Evolutionary conservation across 2,113 vertebrate species (phyloP), one percentile per base, ranked within the genome.

Genomic region (Jacana jacana): DNA sequence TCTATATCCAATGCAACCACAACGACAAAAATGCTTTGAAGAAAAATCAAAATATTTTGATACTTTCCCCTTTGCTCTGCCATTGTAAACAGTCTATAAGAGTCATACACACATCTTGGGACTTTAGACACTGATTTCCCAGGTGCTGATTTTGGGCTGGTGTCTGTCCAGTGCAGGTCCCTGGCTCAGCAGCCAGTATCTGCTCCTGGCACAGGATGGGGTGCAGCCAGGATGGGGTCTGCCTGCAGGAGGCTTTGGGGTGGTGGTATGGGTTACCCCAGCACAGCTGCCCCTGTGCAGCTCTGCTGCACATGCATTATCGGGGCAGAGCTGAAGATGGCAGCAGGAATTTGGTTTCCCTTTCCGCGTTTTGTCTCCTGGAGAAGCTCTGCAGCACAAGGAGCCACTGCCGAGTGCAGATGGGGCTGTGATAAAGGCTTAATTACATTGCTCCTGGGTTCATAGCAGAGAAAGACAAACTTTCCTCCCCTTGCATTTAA

Each of bases 271-370:
- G 25, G 37, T 58, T 33, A 42, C 37, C n/a, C 22, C 77, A 33
- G 40, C 2, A 3, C 0, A 1, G 30, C n/a, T 81, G 61, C 6
- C 61, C 88, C 52, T 31, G 8, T 1, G 4, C 77, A 54, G 77
- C 69, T 33, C 55, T 10, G 1, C 64, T 3, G 6, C 42, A 42
- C 79, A 14, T 95, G 97, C 54, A 78, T 90, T 95, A 73, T 97
- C 63, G 33, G 55, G 88, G 69, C 69, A 86, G 96, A 89, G 94
- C 98, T 98, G 76, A 61, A 87, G 97, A 95, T 96, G 97, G 97
- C 96, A 97, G 97, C 95, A 98, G 93, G 96, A 89, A 79, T 92
- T 87, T 86, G 75, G 85, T 97, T 97, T 98, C 94, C 70, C 94
- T 94, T 33, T 30, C 65, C 11, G 31, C 91, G 40, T 91, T 63